Percentiles rank a stretch among this genome's conserved stretches.
These are phyloP conservation scores for Patagioenas fasciata DNA, from an alignment of 2,113 vertebrate species.

Conservation along the genomic window DNA sequence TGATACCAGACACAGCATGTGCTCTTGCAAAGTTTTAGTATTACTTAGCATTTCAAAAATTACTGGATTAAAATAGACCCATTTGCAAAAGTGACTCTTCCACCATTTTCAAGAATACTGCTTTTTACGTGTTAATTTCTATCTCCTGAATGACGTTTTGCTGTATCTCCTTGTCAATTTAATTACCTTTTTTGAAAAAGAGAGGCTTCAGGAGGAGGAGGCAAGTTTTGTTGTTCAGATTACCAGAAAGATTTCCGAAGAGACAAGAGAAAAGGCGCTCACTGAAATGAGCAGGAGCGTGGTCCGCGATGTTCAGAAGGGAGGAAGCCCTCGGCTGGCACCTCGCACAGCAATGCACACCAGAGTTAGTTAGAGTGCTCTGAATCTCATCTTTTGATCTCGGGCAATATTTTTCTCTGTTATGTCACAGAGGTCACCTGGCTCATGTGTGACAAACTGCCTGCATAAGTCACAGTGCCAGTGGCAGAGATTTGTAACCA, in stretches of 20 bases:
- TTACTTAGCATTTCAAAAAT: neutral
- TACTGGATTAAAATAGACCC: neutral
- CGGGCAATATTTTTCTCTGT: slow-evolving; percentile 80
- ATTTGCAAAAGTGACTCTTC: neutral
- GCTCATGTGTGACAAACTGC: slow-evolving; percentile 92
- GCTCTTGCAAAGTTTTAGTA: neutral
- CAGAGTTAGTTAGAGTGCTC: slow-evolving; percentile 63
- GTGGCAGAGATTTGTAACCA: slow-evolving; percentile 97
- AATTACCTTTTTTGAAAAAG: neutral
- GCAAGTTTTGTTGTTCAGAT: neutral
- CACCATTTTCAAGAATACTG: neutral
- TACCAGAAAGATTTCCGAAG: neutral
- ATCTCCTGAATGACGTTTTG: neutral
- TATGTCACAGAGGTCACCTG: slow-evolving; percentile 88
- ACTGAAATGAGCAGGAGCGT: neutral
- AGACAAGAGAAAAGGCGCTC: neutral
- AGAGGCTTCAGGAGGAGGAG: neutral
- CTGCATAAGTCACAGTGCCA: slow-evolving; percentile 85
- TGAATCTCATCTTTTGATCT: slow-evolving; percentile 76
- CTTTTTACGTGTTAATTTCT: neutral
- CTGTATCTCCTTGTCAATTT: neutral
- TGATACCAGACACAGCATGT: neutral
- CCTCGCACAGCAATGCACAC: neutral
- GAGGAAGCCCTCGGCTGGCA: neutral
- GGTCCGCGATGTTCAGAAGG: neutral